Conservation (phyloP, 2,113 vertebrate species). For the Cavia porcellus region DNA sequence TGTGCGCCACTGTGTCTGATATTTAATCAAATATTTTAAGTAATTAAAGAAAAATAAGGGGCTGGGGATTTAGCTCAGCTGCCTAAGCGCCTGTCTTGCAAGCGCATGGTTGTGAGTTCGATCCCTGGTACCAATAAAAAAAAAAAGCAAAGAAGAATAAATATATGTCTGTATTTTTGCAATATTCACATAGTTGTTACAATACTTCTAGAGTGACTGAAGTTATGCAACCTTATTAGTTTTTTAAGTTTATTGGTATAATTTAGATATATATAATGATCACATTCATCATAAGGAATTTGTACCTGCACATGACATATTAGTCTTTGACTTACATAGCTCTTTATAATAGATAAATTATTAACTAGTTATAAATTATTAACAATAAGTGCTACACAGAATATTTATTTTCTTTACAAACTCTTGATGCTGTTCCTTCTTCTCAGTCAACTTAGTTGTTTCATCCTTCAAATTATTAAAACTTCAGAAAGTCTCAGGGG, state of each 20-base stretch:
- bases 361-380: neutral
- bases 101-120: no score
- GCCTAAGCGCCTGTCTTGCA: no score
- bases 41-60: neutral
- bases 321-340: neutral
- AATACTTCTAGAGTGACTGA: neutral
- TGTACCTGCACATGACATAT: neutral
- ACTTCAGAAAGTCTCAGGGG: neutral
- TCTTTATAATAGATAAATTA: neutral
- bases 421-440: neutral
- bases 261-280: neutral
- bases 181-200: neutral
- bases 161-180: neutral
- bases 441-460: neutral
- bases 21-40: neutral
- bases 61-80: no score
- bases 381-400: neutral
- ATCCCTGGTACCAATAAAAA: no score
- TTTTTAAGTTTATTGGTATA: neutral
- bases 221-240: neutral
- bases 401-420: conserved; percentile 18
- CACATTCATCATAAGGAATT: neutral
- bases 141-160: no score
- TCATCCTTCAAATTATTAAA: conserved; percentile 10
- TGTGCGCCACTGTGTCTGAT: neutral